Conservation (phyloP, 2,113 vertebrate genomes). For the Probosciger aterrimus region DNA sequence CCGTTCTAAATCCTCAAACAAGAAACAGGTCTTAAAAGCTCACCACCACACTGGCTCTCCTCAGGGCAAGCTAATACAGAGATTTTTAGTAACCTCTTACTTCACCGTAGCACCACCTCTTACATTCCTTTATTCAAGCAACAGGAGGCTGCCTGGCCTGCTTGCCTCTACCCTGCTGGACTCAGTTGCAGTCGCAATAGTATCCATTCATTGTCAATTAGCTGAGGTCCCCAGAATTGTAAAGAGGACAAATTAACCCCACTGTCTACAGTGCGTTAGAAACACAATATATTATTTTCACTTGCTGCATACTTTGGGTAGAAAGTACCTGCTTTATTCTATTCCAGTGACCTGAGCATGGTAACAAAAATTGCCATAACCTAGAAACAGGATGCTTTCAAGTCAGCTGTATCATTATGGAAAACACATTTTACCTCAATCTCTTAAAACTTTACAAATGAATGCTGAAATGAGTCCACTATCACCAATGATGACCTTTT, state of each 20-base stretch:
- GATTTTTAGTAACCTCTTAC: neutral
- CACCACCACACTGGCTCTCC: neutral
- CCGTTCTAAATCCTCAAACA: neutral
- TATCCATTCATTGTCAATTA: neutral
- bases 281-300: neutral
- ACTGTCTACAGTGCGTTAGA: neutral
- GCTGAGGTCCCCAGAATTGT: neutral
- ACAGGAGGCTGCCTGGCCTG: neutral
- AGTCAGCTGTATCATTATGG: neutral
- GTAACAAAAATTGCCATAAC: neutral
- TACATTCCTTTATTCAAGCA: rapidly evolving
- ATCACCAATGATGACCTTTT: neutral
- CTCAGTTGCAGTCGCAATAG: rapidly evolving
- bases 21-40: neutral
- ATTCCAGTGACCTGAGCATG: neutral
- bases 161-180: neutral
- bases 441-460: neutral
- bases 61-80: neutral
- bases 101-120: neutral
- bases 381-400: neutral
- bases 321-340: neutral
- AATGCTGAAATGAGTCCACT: neutral
- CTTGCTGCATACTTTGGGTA: neutral
- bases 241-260: neutral
- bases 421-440: neutral